Evolutionary conservation across 2,113 vertebrate species (phyloP), one percentile per base, ranked within the genome.

Genomic region (Desmodus rotundus): DNA sequence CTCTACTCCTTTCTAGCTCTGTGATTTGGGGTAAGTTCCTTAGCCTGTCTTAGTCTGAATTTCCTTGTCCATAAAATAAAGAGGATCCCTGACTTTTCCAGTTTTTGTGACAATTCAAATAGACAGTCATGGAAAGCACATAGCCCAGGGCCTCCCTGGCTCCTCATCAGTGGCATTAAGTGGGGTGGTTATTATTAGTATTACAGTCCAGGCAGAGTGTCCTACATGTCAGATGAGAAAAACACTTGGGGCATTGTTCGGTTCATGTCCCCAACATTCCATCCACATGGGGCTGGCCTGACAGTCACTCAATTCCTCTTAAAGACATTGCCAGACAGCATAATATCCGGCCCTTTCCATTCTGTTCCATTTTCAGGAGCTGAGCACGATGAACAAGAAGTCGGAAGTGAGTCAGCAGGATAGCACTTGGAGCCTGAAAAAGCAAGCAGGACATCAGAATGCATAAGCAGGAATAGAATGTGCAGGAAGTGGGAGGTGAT

Each of bases 351-450:
- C 84, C 89, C 61, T 93, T 95, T 95, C 96, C 93, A 97, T 95
- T 68, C 81, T 3, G 74, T 94, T 97, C 94, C 97, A 97, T 97
- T 98, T 98, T 97, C 93, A 87, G 96, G 96, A 97, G 94, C 95
- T 92, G 91, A 96, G 74, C 89, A 96, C 86, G 95, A 98, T 96
- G 95, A 98, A 98, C 85, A n/a, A 97, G 96, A 97, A 97, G 96
- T 97, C 65, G 96, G 96, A 97, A 97, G 95, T 97, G 97, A 98
- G 94, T 98, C 97, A 98, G 97, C 97, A 97, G 93, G 95, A 98
- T 97, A 96, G 95, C 97, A 97, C 97, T 97, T 96, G 89, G 82
- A 94, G 94, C 91, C 96, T 94, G 96, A 97, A 98, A 98, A 98
- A 97, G 97, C 97, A 98, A 97, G 94, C 96, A 97, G 97, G 97